Base-by-base conservation (phyloP, 2,888 invertebrate species). In the Lumbricus terrestris region DNA sequence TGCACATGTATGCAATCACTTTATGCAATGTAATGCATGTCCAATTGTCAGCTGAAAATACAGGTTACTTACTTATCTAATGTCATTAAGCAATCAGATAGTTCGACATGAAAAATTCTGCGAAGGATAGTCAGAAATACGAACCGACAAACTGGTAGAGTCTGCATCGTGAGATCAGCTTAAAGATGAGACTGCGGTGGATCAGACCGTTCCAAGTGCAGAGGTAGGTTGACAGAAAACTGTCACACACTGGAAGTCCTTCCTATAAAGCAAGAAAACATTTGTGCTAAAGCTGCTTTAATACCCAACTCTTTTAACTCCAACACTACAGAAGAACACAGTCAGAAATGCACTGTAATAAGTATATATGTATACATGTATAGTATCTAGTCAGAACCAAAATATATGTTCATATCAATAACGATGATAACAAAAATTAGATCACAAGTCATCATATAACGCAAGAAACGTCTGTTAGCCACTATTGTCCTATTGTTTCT, bases 221-320 rank as follows among this genome's bases (percentile, higher is more conserved):
- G 3, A 92, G 90, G 82, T 90, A 94, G 15, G 92, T 91, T 23
- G 92, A 92, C 35, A 94, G 91, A 54, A 94, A 93, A 35, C 92
- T 91, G 88, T 93, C 93, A 83, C 93, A 92, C 15, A 93, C 93
- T 16, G 94, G 94, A 16, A 94, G 91, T 42, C 94, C 93, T 90
- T 94, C 94, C 93, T 94, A n/a, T n/a, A 91, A 38, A 69, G n/a
- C 69, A 69, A 69, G 5, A 8, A n/a, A 69, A 69, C 0, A n/a
- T 20, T 13, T 47, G 23, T 47, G 42, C 18, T 38, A 40, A 40
- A 16, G 15, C 38, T 13, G 8, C 38, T 8, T 40, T 20, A 47
- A 47, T 47, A 23, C n/a, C 29, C 29, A n/a, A 29, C 69, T 69
- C 8, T n/a, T 8, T 69, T 69, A 29, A n/a, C n/a, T n/a, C n/a